Base-by-base conservation (phyloP, 1,140 invertebrate species). In the Drosophila oshimai region DNA sequence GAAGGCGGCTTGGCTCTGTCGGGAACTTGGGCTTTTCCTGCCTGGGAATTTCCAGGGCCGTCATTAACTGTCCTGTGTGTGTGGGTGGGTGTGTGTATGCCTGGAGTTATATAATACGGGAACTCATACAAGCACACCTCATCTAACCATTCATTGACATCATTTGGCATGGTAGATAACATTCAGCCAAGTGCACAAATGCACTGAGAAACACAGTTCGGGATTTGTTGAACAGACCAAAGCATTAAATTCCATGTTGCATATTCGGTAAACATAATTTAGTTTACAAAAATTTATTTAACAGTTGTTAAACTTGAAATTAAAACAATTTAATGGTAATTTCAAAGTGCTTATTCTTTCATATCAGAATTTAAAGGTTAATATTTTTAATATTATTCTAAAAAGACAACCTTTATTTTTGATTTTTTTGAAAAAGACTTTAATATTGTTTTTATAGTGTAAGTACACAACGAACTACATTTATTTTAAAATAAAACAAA, bases 101-200 rank as follows among this genome's bases (percentile, higher is more conserved):
- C 24, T 46, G 17, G 33, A 45, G 49, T 53, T 72, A 72, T 67
- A 34, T 72, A 73, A 53, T 10, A 57, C 45, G 42, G 29, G 33
- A 24, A 42, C 57, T 37, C 26, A 72, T 36, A 76, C 55, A 61
- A n/a, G 34, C 79, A 84, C 80, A 84, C 79, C 80, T 84, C 80
- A 80, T 84, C 74, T 79, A 84, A 58, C 70, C 80, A 84, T 84
- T 84, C 80, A 80, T 80, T 87, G 80, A 87, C 80, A 86, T 75
- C 67, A 80, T 86, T 80, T 70, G 53, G 71, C 60, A 86, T 79
- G 77, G 80, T 72, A 84, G 80, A 84, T 84, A 84, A 86, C 80
- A 84, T 84, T 84, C 80, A 86, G 53, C 51, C 78, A 84, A 83
- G 81, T 78, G 80, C 75, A 74, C 79, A 28, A 45, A 28, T 41